phyloP scores from a whole-genome alignment of 1,140 invertebrate genomes.

The Drosophila equinoxialis region DNA sequence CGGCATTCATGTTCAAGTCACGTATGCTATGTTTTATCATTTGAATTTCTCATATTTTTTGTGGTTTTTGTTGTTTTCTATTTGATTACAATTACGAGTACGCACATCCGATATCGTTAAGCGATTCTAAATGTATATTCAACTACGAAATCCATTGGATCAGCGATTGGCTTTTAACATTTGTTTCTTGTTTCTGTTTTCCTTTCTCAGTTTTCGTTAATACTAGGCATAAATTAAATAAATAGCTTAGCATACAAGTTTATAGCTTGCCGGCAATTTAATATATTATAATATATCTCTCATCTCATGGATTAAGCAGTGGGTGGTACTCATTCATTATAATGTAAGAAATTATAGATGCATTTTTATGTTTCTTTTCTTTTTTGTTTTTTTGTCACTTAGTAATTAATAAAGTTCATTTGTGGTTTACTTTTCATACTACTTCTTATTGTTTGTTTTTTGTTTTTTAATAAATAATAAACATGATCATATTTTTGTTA shows the following conservation, averaged over 20 bases:
- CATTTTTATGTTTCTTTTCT: slow-evolving; percentile 21
- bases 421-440: slow-evolving; percentile 30
- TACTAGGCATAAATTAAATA: slow-evolving; percentile 80
- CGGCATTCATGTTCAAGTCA: slow-evolving; percentile 73
- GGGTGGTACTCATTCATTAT: slow-evolving; percentile 51
- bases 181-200: slow-evolving; percentile 21
- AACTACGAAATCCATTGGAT: slow-evolving; percentile 75
- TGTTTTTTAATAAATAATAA: slow-evolving; percentile 60
- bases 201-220: slow-evolving; percentile 44
- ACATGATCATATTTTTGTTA: slow-evolving; percentile 48
- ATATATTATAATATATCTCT: slow-evolving; percentile 59
- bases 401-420: slow-evolving; percentile 56
- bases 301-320: slow-evolving; percentile 59
- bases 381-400: slow-evolving; percentile 42
- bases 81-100: slow-evolving; percentile 72
- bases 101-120: slow-evolving; percentile 65
- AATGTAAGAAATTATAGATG: slow-evolving; percentile 63
- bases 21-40: slow-evolving; percentile 35
- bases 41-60: slow-evolving; percentile 20
- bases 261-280: slow-evolving; percentile 65
- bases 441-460: slow-evolving; percentile 19
- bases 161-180: slow-evolving; percentile 53
- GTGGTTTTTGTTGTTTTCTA: neutral
- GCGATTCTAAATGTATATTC: slow-evolving; percentile 70
- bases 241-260: slow-evolving; percentile 75